phyloP scores from a whole-genome alignment of 2,888 invertebrate species.

The Tinea semifulvella region DNA sequence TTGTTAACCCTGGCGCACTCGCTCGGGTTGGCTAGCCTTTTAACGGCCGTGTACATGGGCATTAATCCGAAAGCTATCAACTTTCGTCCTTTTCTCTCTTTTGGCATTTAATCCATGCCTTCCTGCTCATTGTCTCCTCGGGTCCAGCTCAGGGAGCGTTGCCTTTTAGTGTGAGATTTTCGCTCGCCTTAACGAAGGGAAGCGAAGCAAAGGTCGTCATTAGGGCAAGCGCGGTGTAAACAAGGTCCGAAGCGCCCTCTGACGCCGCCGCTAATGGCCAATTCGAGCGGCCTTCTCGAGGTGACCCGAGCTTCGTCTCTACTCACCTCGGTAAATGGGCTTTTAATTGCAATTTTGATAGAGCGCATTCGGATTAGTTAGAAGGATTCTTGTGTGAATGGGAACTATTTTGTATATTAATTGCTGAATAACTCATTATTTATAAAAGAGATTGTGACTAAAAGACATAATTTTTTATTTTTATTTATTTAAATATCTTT shows the following conservation, averaged over 20 bases:
- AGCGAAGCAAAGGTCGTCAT: constrained; percentile 67
- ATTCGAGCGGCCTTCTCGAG: constrained; percentile 62
- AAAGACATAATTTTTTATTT: too few species aligned
- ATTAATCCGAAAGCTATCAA: constrained; percentile 64
- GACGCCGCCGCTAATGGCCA: constrained; percentile 56
- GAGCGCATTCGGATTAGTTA: constrained; percentile 54
- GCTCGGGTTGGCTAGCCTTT: constrained; percentile 60
- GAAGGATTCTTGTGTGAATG: not conserved
- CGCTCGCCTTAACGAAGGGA: constrained; percentile 68
- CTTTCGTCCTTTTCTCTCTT: constrained; percentile 53
- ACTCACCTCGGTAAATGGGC: constrained; percentile 53
- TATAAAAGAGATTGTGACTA: too few species aligned
- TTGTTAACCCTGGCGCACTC: constrained; percentile 64
- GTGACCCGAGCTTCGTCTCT: constrained; percentile 60
- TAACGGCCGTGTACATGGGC: constrained; percentile 62
- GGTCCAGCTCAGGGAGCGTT: constrained; percentile 54
- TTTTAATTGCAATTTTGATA: constrained; percentile 65
- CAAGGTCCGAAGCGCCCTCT: constrained; percentile 59
- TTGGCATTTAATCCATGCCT: constrained; percentile 33
- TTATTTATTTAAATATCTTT: too few species aligned
- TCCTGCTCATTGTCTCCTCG: constrained; percentile 44
- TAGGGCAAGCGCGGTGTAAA: constrained; percentile 68
- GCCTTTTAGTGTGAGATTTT: constrained; percentile 67
- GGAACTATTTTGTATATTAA: too few species aligned
- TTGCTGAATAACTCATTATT: too few species aligned